Conservation (phyloP, 2,888 invertebrate species). For the Cerastoderma edule region DNA sequence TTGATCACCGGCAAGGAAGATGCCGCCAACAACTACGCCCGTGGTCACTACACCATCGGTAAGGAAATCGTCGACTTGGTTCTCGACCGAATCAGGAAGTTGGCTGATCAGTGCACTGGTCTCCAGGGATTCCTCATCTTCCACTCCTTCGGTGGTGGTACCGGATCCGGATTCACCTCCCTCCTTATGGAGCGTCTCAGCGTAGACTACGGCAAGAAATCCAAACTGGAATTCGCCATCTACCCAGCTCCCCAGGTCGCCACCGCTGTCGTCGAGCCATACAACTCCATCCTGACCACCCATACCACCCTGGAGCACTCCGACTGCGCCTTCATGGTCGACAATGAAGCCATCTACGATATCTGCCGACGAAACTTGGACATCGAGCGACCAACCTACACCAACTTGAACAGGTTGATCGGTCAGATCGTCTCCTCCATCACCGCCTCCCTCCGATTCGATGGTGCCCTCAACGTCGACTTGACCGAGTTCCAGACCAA, state of each 20-base stretch:
- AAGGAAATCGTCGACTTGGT: conserved; percentile 89
- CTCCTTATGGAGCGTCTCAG: conserved; percentile 81
- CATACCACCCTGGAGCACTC: conserved; percentile 80
- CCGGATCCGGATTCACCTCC: conserved; percentile 82
- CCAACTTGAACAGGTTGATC: conserved; percentile 95
- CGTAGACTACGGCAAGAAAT: conserved; percentile 81
- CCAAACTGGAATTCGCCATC: conserved; percentile 84
- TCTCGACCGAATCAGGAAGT: conserved; percentile 83
- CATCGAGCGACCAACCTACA: conserved; percentile 93
- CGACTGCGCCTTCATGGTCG: conserved; percentile 89
- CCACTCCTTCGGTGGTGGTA: conserved; percentile 81
- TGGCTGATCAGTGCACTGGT: conserved; percentile 83
- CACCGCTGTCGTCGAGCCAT: conserved; percentile 96
- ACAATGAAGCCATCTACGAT: conserved; percentile 92
- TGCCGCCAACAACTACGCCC: conserved; percentile 98
- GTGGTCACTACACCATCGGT: conserved; percentile 98
- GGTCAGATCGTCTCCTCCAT: conserved; percentile 89
- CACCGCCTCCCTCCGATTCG: conserved; percentile 91
- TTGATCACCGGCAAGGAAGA: conserved; percentile 98
- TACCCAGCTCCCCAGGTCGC: conserved; percentile 88
- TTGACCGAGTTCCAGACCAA: conserved; percentile 85
- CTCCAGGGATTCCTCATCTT: conserved; percentile 82
- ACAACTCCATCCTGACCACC: conserved; percentile 91
- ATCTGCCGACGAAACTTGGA: conserved; percentile 91
- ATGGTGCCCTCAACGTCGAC: conserved; percentile 89